Evolutionary conservation across 2,888 invertebrate species (phyloP), one percentile per base, ranked within the genome.

Genomic region (Chymomyza procnemis): DNA sequence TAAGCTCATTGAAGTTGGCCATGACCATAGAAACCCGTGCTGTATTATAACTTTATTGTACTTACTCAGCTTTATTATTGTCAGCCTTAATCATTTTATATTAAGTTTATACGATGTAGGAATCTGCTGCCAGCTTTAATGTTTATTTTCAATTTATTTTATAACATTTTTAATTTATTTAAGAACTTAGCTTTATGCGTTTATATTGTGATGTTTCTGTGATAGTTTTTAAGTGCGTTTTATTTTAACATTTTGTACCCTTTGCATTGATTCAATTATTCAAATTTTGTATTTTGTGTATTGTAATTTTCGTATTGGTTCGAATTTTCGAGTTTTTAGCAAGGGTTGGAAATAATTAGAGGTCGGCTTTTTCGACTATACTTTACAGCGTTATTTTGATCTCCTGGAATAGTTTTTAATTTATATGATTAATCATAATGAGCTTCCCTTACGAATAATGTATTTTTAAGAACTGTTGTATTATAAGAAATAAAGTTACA

Each of bases 151-250:
- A 59, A 75, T 69, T 72, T n/a, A 66, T 59, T 60, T 69, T 57
- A 68, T 56, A 46, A 62, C 52, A 61, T 9, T 34, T 9, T 54
- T 34, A 34, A 34, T 34, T 34, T 34, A 34, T 48, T 50, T 50
- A 50, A 19, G 18, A 16, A 9, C 9, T 50, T 50, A 50, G 50
- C 19, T 55, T 57, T 59, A 61, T 60, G 59, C 57, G 50, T 21
- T 52, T 73, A 69, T 79, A 66, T 79, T 79, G 80, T 88, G 88
- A 80, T 84, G 80, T 76, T 83, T 79, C 89, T 89, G 89, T 89
- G 89, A 89, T 89, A 89, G 89, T 87, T 88, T 76, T 79, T 89
- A 89, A 89, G 88, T 77, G 63, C 55, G 66, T 70, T 81, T 65
- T 63, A 50, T 76, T 62, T 73, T 63, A 74, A 60, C 67, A 69